These are phyloP conservation scores for Kryptolebias marmoratus DNA, from an alignment of 2,113 vertebrate species.

Conservation along the genomic window DNA sequence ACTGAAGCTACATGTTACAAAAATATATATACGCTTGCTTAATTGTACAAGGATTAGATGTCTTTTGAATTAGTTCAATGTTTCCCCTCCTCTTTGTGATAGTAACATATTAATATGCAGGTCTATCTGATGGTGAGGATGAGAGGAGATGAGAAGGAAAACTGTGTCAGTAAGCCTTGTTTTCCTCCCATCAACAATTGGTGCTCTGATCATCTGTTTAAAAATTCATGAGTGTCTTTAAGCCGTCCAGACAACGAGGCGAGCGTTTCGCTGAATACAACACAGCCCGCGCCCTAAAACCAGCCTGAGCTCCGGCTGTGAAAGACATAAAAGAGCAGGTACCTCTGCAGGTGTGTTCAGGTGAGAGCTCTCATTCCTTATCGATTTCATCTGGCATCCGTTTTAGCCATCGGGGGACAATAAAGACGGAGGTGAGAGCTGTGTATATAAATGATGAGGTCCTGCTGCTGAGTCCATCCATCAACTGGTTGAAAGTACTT, in stretches of 20 bases:
- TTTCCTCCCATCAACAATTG: conserved; percentile 62
- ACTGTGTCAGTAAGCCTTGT: conserved; percentile 55
- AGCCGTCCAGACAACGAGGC: conserved; percentile 34
- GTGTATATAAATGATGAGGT: background rate
- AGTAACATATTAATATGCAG: conserved; percentile 55
- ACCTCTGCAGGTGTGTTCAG: conserved; percentile 21
- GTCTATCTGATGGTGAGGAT: conserved; percentile 28
- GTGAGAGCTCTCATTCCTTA: conserved; percentile 28
- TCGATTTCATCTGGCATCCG: conserved; percentile 22
- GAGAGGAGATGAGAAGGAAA: conserved; percentile 28
- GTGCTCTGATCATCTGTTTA: conserved; percentile 51
- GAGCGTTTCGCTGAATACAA: conserved; percentile 46
- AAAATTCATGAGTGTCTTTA: conserved; percentile 61
- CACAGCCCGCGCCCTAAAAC: conserved; percentile 7
- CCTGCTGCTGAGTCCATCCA: background rate
- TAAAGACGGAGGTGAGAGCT: background rate
- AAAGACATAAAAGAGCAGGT: conserved; percentile 25
- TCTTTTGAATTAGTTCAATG: conserved; percentile 22
- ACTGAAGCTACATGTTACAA: too few species aligned
- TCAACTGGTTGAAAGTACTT: background rate
- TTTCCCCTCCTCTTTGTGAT: conserved; percentile 14
- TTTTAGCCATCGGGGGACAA: background rate
- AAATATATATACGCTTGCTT: background rate
- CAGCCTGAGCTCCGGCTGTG: conserved; percentile 1
- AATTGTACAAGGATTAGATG: background rate